These are phyloP conservation scores for Pogonocherus hispidulus DNA, from an alignment of 2,888 invertebrate genomes.

Conservation along the genomic window DNA sequence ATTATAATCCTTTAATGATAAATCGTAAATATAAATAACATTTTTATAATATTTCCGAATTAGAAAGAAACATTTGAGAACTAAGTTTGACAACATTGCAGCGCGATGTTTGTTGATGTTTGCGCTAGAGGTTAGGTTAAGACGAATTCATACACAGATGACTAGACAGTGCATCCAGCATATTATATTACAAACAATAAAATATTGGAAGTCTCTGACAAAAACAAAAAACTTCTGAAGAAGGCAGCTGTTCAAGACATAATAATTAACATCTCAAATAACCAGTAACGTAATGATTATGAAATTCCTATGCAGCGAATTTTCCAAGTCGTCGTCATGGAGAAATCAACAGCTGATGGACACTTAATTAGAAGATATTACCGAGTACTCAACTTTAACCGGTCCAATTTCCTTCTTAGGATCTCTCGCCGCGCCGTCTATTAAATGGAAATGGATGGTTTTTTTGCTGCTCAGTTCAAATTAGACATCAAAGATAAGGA, in stretches of 20 bases:
- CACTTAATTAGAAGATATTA: conserved; percentile 14
- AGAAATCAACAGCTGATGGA: not conserved
- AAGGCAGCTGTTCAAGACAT: not conserved
- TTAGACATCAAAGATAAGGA: not conserved
- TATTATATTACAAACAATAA: too few species aligned
- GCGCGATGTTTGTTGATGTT: too few species aligned
- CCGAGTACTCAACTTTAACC: not conserved
- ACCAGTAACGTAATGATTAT: not conserved
- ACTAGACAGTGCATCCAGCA: too few species aligned
- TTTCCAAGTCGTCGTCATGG: not conserved
- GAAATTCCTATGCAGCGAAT: not conserved
- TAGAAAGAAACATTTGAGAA: too few species aligned
- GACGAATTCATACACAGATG: too few species aligned
- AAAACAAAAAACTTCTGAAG: too few species aligned
- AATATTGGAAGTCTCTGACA: too few species aligned
- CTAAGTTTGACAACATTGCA: too few species aligned
- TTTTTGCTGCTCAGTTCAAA: not conserved
- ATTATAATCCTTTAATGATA: too few species aligned
- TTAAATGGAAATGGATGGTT: not conserved
- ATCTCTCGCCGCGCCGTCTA: not conserved
- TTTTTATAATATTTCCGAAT: too few species aligned
- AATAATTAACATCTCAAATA: not conserved
- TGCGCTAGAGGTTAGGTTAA: too few species aligned
- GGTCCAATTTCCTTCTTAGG: not conserved
- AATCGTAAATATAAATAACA: too few species aligned